Evolutionary conservation across 2,888 invertebrate species (phyloP), one percentile per base, ranked within the genome.

Genomic region (Pollenia angustigena): DNA sequence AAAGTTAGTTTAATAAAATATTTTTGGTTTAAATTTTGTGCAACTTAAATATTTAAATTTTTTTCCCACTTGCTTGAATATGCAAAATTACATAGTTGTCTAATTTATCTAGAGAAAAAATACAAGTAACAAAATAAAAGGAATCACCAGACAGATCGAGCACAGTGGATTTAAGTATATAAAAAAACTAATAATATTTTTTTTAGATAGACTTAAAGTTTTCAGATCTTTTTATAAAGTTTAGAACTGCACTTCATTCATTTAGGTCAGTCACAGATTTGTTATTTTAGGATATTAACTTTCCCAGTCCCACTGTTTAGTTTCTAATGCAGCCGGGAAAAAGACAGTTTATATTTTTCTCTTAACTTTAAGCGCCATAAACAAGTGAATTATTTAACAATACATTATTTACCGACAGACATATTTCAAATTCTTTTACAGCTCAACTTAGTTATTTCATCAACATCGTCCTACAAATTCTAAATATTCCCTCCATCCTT

Each of bases 341-440:
- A 68, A 46, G 48, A 64, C 76, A 68, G 80, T 83, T 50, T 32
- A 6, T 42, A 72, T 76, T 48, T 54, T 72, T 81, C 72, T 72
- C 75, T 76, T 54, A 14, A 46, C 76, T 80, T 69, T 58, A 64
- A 76, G 83, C 78, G 84, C 84, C 84, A 84, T 84, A 87, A 87
- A 84, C 81, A 78, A 81, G 78, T 84, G 44, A 84, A 87, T 87
- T 84, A 87, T 84, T 84, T 81, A 87, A 78, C 78, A 84, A 78
- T 68, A 78, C 72, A 81, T 87, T 87, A 68, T 68, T 54, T 79
- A 62, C 48, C 32, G 42, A 62, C 66, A 58, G 10, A 60, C 66
- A 60, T 46, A 69, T 52, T 14, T 40, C 40, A 54, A 72, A 84
- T 74, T 81, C 84, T 60, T 52, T 14, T 18, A 18, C 64, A 44